Conservation (phyloP, 2,113 vertebrate genomes). For the Ochotona princeps region DNA sequence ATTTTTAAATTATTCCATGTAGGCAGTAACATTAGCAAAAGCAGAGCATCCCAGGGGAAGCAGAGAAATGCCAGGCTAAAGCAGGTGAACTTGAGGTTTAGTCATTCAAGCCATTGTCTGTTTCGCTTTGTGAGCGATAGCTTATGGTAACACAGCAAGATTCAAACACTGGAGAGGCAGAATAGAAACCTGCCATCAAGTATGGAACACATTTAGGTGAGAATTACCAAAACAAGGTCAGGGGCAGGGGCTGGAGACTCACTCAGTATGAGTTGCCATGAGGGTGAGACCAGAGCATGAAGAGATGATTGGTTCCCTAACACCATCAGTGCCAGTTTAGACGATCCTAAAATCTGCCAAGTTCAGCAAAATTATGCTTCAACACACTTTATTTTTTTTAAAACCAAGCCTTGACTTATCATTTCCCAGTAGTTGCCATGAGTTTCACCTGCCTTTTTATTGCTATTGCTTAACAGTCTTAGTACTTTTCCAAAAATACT, state of each 20-base stretch:
- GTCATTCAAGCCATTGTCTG: background rate
- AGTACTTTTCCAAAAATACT: background rate
- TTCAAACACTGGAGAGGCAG: background rate
- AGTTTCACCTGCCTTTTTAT: background rate
- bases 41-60: background rate
- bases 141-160: background rate
- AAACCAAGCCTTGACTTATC: background rate
- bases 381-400: background rate
- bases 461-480: background rate
- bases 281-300: background rate
- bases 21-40: background rate
- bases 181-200: background rate
- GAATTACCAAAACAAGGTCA: background rate
- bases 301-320: background rate
- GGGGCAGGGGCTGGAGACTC: background rate
- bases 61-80: background rate
- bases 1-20: background rate
- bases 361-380: too few relatives aligned
- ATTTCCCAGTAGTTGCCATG: background rate
- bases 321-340: background rate
- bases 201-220: background rate
- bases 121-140: background rate
- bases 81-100: background rate
- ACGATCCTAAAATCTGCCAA: too few relatives aligned
- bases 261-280: background rate